These are phyloP conservation scores for Grallaria varia DNA, from an alignment of 2,113 vertebrate species.

Conservation along the genomic window DNA sequence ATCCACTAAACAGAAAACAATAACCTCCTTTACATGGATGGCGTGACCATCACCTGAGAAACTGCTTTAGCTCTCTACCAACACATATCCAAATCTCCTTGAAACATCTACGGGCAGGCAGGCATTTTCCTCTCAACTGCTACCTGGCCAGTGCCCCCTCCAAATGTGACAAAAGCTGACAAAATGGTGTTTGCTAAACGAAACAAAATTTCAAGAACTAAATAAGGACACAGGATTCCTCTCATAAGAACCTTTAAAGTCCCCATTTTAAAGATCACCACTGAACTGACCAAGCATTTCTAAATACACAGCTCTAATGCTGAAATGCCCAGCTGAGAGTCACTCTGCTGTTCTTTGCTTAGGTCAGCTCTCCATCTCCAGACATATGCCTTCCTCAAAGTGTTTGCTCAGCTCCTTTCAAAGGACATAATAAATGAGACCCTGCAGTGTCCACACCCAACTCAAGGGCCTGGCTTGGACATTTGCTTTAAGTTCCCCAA, in stretches of 20 bases:
- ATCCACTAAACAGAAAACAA: not conserved
- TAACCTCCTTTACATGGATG: not conserved
- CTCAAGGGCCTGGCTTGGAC: not conserved
- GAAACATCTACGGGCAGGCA: not conserved
- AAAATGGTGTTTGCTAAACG: not conserved
- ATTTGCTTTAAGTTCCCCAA: not conserved
- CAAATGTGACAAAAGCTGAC: not conserved
- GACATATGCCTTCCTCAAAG: not conserved
- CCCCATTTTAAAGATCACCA: not conserved
- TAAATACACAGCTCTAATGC: not conserved
- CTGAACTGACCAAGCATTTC: not conserved
- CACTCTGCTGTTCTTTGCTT: not conserved
- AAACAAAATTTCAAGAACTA: not conserved
- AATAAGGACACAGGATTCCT: not conserved
- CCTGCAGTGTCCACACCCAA: not conserved
- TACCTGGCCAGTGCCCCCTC: not conserved
- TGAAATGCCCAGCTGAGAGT: not conserved
- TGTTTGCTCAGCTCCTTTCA: slow-evolving; percentile 16
- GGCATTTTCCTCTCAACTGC: not conserved
- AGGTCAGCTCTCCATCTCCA: slow-evolving; percentile 1
- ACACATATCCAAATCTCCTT: not conserved
- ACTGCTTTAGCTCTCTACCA: not conserved
- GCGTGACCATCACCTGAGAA: not conserved
- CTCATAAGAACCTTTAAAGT: not conserved
- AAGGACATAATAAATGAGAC: not conserved